Evolutionary conservation across 30 jellyfish, hydroid and myxozoan species (phyloP), one percentile per base, ranked within the genome.

Genomic region (Sanderia malayensis): DNA sequence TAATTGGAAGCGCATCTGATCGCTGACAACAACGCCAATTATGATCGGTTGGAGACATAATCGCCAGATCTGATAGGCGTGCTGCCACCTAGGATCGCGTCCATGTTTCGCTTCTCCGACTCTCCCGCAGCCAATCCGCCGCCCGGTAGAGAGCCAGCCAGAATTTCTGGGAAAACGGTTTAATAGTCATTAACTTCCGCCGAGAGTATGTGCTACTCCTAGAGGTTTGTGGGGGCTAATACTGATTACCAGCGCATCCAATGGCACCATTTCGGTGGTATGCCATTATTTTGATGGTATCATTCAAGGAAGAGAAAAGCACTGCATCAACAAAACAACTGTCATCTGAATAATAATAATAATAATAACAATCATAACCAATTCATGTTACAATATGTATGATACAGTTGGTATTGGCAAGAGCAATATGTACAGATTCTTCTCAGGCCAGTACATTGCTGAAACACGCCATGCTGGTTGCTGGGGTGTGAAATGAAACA

Each of bases 11-110:
- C 88, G 88, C 88, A 76, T 68, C 49, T 76, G 88, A 76, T 76
- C 80, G 88, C 65, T 49, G 88, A 76, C 88, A 76, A 37, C 88
- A 44, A 75, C 88, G 80, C 80, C 20, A 53, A 67, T 76, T 76
- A 76, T 76, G 88, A 76, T 76, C 88, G 88, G 88, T 76, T 76
- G 24, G 88, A 76, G 88, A 76, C 44, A 18, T 76, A 76, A 76
- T 76, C 88, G 80, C 88, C 88, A 61, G 88, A 76, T 76, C 88
- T 76, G 68, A 76, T 47, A 31, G 60, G 88, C 73, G 80, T 46
- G 88, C 60, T 74, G 76, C 88, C 88, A 61, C 55, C 53, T 76
- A 76, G 88, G 88, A 76, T 76, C 88, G 74, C 68, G 68, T 76
- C 88, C 73, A 61, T 31, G 79, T 76, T 76, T 76, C 88, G 76